phyloP scores from a whole-genome alignment of 2,797 vertebrate genomes.

The Podarcis siculus region DNA sequence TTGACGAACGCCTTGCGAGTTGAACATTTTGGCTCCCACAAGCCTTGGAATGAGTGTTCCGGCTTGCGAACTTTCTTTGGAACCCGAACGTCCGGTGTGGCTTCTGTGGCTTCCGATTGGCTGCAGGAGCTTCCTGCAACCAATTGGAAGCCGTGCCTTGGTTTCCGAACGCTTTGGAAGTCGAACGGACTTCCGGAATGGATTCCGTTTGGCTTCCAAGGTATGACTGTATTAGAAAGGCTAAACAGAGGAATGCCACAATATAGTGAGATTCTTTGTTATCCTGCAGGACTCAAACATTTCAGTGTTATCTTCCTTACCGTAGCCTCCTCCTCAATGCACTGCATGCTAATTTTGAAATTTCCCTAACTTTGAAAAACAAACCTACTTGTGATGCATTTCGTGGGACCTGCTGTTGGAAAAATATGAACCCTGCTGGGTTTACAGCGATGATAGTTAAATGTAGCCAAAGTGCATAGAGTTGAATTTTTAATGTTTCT shows the following conservation, averaged over 20 bases:
- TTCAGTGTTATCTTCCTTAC: neutral
- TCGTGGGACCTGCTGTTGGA: neutral
- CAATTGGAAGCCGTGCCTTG: too few relatives aligned
- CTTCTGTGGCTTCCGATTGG: too few relatives aligned
- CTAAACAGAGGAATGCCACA: neutral
- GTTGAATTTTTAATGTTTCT: neutral
- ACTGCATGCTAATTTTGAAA: neutral
- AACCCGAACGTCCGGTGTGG: too few relatives aligned
- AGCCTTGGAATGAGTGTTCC: too few relatives aligned
- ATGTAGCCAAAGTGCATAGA: neutral
- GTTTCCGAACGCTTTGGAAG: too few relatives aligned
- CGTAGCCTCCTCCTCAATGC: neutral
- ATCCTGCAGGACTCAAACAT: neutral
- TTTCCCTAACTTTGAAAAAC: neutral
- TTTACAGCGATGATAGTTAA: neutral
- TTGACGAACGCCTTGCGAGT: too few relatives aligned
- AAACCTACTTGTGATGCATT: neutral
- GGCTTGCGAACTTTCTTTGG: too few relatives aligned
- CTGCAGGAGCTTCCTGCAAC: too few relatives aligned
- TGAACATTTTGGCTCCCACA: too few relatives aligned
- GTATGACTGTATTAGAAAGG: neutral
- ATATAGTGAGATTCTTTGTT: neutral
- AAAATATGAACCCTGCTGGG: neutral
- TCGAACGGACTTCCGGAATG: too few relatives aligned
- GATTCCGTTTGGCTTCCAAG: too few relatives aligned